These are phyloP conservation scores for Lithophane semibrunnea DNA, from an alignment of 2,888 invertebrate species.

Conservation along the genomic window DNA sequence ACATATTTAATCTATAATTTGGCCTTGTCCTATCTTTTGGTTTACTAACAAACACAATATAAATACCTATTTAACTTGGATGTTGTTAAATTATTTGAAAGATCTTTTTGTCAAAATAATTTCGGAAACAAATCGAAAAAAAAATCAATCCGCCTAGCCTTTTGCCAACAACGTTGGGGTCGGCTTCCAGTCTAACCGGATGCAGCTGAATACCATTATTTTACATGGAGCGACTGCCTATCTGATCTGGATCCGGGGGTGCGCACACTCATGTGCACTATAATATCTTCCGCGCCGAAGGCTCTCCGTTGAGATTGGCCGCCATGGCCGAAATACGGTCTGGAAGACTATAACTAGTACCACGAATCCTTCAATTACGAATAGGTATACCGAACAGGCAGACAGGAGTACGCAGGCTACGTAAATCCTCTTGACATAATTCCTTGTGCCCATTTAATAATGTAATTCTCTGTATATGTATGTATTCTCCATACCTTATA, in stretches of 20 bases:
- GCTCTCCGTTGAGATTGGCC: too few species aligned
- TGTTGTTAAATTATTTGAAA: not conserved
- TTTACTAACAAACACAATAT: not conserved
- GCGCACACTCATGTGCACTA: too few species aligned
- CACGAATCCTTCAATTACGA: not conserved
- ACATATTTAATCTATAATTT: not conserved
- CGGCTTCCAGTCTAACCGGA: not conserved
- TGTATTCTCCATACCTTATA: not conserved
- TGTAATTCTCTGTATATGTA: constrained; percentile 27
- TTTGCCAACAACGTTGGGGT: not conserved
- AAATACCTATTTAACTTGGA: not conserved
- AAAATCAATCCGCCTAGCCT: not conserved
- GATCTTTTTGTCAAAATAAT: not conserved
- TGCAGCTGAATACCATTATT: not conserved
- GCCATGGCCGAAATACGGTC: too few species aligned
- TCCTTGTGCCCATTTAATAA: constrained; percentile 35
- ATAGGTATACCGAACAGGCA: too few species aligned
- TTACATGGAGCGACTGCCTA: not conserved
- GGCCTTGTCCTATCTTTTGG: not conserved
- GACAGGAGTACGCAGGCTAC: not conserved
- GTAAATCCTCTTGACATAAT: constrained; percentile 26
- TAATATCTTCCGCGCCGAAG: too few species aligned
- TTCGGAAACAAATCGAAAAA: too few species aligned
- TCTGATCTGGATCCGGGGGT: not conserved
- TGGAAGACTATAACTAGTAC: not conserved